Conservation (phyloP, 2,113 vertebrate species). For the Poecile atricapillus region DNA sequence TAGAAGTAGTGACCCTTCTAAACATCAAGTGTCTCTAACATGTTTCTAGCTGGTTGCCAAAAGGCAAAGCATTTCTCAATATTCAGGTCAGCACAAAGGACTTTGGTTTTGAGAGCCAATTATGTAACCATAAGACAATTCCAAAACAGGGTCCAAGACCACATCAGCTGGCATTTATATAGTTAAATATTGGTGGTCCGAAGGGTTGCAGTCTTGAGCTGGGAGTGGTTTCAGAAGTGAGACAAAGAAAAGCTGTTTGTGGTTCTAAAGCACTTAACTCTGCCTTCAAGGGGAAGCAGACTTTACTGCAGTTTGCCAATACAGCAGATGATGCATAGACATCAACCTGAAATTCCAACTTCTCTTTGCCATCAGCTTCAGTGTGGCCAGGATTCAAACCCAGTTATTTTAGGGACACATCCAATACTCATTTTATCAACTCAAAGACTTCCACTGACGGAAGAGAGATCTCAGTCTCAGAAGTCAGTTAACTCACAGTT, state of each 20-base stretch:
- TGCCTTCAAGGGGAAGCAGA: background rate
- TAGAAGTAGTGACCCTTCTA: background rate
- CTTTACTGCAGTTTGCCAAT: background rate
- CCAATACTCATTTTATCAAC: background rate
- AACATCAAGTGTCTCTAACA: background rate
- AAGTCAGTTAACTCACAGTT: background rate
- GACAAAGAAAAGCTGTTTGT: background rate
- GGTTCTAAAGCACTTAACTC: constrained; percentile 11
- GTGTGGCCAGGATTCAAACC: background rate
- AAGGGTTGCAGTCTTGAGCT: background rate
- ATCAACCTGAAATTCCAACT: background rate
- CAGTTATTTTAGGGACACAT: constrained; percentile 17
- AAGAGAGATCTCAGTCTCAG: background rate
- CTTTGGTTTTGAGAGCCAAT: background rate
- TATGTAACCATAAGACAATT: background rate
- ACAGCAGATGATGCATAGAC: background rate
- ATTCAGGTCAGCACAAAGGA: background rate
- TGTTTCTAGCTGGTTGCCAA: background rate
- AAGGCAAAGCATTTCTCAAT: background rate
- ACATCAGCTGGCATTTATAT: background rate
- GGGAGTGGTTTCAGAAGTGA: constrained; percentile 6
- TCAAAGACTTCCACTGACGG: background rate
- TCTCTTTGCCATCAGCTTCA: background rate
- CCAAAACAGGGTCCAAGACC: background rate
- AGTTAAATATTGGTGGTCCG: background rate